These are phyloP conservation scores for Baryphthengus martii DNA, from an alignment of 2,113 vertebrate species.

Conservation along the genomic window DNA sequence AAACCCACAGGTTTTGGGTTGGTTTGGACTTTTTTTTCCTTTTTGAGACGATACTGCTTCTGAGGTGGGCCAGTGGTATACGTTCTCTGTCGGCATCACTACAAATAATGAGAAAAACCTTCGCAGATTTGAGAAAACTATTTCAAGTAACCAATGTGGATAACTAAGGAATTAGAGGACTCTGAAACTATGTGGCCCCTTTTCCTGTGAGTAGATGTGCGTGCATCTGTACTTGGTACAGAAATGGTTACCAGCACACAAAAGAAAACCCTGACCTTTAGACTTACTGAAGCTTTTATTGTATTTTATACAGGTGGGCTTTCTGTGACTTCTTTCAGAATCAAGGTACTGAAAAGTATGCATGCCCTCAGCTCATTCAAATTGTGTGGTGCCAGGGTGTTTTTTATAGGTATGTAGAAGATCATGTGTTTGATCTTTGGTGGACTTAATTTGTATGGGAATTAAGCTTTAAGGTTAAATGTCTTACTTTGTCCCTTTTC, in stretches of 20 bases:
- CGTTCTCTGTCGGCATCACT: not conserved
- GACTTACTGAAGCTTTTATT: not conserved
- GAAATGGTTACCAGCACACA: not conserved
- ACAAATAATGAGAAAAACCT: not conserved
- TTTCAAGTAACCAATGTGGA: not conserved
- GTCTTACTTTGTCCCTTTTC: not conserved
- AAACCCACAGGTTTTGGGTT: not conserved
- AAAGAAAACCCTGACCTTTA: not conserved
- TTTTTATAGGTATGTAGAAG: constrained; percentile 78
- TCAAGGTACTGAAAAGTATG: constrained; percentile 39
- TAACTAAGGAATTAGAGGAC: not conserved
- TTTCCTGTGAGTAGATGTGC: not conserved
- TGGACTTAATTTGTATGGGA: not conserved
- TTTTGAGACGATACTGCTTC: not conserved
- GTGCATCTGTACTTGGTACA: not conserved
- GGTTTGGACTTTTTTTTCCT: not conserved
- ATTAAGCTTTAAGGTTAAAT: not conserved
- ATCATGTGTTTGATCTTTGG: not conserved
- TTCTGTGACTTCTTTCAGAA: constrained; percentile 66
- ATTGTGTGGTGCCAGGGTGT: constrained; percentile 82
- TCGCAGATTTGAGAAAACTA: not conserved
- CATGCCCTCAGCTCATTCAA: constrained; percentile 77
- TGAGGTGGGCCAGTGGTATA: not conserved
- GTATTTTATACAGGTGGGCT: constrained; percentile 77
- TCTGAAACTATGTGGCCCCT: not conserved